Conservation (phyloP, 1,140 invertebrate genomes). For the Steinernema feltiae region DNA sequence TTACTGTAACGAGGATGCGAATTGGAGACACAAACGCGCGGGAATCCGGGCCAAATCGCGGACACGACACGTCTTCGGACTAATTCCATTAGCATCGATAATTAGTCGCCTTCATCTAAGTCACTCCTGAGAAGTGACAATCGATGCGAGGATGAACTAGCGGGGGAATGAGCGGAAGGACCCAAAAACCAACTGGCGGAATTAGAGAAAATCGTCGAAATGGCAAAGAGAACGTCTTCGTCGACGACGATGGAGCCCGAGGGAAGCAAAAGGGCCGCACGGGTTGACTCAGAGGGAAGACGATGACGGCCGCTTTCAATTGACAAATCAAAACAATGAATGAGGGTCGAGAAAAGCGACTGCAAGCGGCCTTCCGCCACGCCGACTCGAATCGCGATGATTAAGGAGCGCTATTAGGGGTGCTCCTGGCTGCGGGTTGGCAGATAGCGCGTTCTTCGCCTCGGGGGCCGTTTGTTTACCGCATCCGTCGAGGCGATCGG, state of each 20-base stretch:
- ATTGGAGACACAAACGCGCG: neutral
- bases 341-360: neutral
- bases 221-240: neutral
- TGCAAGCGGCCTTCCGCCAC: neutral
- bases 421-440: neutral
- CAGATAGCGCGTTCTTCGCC: conserved; percentile 1
- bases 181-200: neutral
- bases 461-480: neutral
- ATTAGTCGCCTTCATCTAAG: neutral
- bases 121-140: conserved; percentile 11
- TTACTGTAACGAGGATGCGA: neutral
- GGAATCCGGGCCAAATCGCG: neutral
- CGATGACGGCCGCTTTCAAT: neutral
- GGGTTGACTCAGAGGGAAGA: neutral
- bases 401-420: neutral
- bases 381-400: neutral
- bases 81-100: conserved; percentile 11
- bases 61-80: neutral
- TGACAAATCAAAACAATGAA: conserved; percentile 2
- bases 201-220: neutral
- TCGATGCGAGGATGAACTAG: neutral
- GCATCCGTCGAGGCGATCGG: too few species aligned
- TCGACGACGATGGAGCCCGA: too few species aligned
- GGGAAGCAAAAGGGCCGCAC: neutral
- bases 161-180: neutral